Evolutionary conservation across 2,797 vertebrate genomes (phyloP).

Genomic region (Anisognathus igniventris): DNA sequence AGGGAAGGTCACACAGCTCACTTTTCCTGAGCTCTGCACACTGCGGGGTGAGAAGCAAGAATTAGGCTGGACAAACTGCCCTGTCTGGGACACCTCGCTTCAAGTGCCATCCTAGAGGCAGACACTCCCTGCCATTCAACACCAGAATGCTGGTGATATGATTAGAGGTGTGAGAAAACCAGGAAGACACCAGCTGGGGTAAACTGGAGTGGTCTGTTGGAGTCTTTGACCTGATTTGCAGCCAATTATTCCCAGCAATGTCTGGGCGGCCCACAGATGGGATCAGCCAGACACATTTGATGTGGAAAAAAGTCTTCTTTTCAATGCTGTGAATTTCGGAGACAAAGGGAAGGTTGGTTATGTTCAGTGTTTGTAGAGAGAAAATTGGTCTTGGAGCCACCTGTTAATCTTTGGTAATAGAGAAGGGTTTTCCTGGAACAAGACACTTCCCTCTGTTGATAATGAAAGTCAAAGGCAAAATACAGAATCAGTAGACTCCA

Average conservation of each 20-base stretch:
- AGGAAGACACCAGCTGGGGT: not conserved
- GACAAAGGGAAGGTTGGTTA: not conserved
- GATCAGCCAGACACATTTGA: not conserved
- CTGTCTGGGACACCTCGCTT: not conserved
- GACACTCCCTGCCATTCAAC: not conserved
- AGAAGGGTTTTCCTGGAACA: not conserved
- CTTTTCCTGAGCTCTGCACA: not conserved
- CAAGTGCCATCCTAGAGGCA: not conserved
- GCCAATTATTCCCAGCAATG: not conserved
- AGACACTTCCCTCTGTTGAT: not conserved
- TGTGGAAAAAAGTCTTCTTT: not conserved
- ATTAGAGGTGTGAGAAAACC: not conserved
- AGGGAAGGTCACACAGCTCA: not conserved
- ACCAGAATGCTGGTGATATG: not conserved
- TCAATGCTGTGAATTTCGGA: not conserved
- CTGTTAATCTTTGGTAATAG: not conserved
- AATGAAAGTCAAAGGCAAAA: not conserved
- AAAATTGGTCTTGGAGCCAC: not conserved
- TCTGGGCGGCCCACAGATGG: not conserved
- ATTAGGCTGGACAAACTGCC: not conserved
- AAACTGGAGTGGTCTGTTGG: not conserved
- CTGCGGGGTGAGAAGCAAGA: not conserved
- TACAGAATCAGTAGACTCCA: not conserved
- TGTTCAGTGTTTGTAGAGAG: not conserved
- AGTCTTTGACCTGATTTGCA: not conserved